Evolutionary conservation across 1,140 invertebrate genomes (phyloP).

Genomic region (Anastrepha obliqua): DNA sequence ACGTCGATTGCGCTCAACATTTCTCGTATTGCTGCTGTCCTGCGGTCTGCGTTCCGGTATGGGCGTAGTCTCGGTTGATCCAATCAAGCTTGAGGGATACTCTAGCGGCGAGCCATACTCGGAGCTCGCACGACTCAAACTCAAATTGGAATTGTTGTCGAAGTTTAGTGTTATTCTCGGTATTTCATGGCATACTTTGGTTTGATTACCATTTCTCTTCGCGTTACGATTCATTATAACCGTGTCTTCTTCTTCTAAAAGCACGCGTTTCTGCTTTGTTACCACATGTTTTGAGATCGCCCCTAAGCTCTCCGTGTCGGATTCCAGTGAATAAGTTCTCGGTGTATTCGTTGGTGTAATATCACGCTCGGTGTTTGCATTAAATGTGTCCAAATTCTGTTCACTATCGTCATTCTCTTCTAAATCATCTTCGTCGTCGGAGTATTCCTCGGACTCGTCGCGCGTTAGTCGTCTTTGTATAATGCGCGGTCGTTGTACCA

Average conservation of each 20-base stretch:
- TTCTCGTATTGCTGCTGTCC: not conserved
- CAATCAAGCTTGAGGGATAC: conserved; percentile 55
- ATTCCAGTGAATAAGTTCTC: conserved; percentile 37
- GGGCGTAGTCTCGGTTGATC: conserved; percentile 56
- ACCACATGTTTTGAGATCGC: not conserved
- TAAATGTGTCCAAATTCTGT: not conserved
- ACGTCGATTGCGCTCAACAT: conserved; percentile 59
- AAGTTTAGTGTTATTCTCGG: conserved; percentile 27
- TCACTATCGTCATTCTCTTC: conserved; percentile 40
- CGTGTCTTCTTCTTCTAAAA: not conserved
- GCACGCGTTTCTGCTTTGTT: not conserved
- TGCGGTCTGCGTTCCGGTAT: conserved; percentile 46
- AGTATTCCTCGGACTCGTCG: conserved; percentile 63
- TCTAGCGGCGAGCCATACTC: conserved; percentile 58
- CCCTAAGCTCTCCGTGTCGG: not conserved
- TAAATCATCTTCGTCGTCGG: conserved; percentile 48
- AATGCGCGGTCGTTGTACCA: conserved; percentile 59
- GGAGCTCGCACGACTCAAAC: conserved; percentile 56
- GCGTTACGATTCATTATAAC: not conserved
- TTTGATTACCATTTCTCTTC: not conserved
- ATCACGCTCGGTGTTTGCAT: conserved; percentile 54
- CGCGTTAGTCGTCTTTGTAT: conserved; percentile 59
- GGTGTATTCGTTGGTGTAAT: conserved; percentile 58
- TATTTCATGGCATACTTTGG: not conserved
- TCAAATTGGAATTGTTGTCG: conserved; percentile 56